These are phyloP conservation scores for Anagrus nilaparvatae DNA, from an alignment of 1,140 invertebrate genomes.

Conservation along the genomic window DNA sequence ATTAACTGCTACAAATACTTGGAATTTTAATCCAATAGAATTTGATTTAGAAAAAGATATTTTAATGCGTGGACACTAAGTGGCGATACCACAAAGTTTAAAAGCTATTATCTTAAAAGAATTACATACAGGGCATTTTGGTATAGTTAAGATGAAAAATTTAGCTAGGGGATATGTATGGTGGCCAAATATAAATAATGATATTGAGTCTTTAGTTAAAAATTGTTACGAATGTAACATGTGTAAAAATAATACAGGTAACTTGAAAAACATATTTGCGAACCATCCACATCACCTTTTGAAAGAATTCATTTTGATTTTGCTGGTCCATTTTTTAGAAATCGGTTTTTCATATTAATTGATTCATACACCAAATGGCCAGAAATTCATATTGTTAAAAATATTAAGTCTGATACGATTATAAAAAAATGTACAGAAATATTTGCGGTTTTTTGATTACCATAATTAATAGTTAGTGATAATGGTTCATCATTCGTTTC, in stretches of 20 bases:
- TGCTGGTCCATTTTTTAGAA: slow-evolving; percentile 9
- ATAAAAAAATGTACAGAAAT: slow-evolving; percentile 14
- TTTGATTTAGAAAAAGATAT: slow-evolving; percentile 1
- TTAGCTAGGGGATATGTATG: slow-evolving; percentile 33
- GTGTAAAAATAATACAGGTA: too few relatives aligned
- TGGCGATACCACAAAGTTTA: background rate
- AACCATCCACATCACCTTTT: too few relatives aligned
- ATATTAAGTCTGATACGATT: slow-evolving; percentile 8
- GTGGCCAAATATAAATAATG: slow-evolving; percentile 37
- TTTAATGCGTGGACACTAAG: background rate
- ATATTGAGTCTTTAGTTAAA: slow-evolving; percentile 25
- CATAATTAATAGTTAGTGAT: slow-evolving; percentile 18
- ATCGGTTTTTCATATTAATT: slow-evolving; percentile 7
- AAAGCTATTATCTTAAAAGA: slow-evolving; percentile 4
- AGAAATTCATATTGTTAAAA: slow-evolving; percentile 5
- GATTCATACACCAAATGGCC: slow-evolving; percentile 25
- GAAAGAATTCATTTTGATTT: slow-evolving; percentile 6
- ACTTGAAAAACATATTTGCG: too few relatives aligned
- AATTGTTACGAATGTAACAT: slow-evolving; percentile 24
- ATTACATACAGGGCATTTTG: slow-evolving; percentile 34
- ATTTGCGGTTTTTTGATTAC: slow-evolving; percentile 17
- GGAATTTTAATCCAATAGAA: background rate
- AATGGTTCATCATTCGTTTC: slow-evolving; percentile 20
- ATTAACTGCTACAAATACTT: too few relatives aligned
- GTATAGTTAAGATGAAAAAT: slow-evolving; percentile 37